Evolutionary conservation across 1,140 invertebrate species (phyloP).

Genomic region (Bombus ignitus): DNA sequence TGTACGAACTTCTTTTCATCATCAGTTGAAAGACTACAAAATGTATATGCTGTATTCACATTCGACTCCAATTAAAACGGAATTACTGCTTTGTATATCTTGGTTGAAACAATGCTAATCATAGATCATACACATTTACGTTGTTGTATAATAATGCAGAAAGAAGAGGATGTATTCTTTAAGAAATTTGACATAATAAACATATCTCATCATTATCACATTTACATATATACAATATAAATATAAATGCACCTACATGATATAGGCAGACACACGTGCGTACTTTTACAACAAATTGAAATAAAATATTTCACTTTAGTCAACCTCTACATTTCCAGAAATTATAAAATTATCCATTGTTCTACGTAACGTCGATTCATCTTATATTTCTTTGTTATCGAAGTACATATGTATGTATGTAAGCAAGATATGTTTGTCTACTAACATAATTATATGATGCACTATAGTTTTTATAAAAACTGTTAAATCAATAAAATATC

Average conservation of each 20-base stretch:
- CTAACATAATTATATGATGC: too few relatives aligned
- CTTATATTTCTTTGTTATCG: too few relatives aligned
- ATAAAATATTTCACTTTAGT: too few relatives aligned
- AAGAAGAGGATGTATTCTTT: not conserved
- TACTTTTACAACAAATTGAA: too few relatives aligned
- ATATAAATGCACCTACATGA: slow-evolving; percentile 2
- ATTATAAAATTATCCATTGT: too few relatives aligned
- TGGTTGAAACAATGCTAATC: not conserved
- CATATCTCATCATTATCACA: slow-evolving; percentile 55
- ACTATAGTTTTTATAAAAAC: too few relatives aligned
- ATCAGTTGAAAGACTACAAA: not conserved
- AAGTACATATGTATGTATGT: too few relatives aligned
- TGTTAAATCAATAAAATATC: too few relatives aligned
- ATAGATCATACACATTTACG: too few relatives aligned
- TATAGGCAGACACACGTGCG: not conserved
- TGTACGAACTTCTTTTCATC: slow-evolving; percentile 12
- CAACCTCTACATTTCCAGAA: too few relatives aligned
- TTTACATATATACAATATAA: slow-evolving; percentile 12
- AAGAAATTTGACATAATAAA: slow-evolving; percentile 33
- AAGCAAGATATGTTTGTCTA: too few relatives aligned
- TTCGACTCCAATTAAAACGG: not conserved
- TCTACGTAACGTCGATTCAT: too few relatives aligned
- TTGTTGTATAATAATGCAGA: not conserved
- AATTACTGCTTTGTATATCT: slow-evolving; percentile 1
- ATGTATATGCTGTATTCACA: not conserved